Percentiles rank a stretch among this genome's conserved stretches.
Evolutionary conservation across 2,888 invertebrate genomes (phyloP).

Genomic region (Polyploca ridens): DNA sequence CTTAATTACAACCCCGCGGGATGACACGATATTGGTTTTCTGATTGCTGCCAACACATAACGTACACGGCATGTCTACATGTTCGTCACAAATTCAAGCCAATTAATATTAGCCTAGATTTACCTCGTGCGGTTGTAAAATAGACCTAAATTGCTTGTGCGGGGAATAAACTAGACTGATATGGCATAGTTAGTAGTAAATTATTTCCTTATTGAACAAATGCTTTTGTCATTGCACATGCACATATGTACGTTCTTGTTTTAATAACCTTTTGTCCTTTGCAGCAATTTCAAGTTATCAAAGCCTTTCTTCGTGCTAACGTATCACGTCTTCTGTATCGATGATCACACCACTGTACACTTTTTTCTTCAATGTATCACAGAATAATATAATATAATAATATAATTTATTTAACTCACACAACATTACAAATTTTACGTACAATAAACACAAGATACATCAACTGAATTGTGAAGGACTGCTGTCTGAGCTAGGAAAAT

Average conservation of each 20-base stretch:
- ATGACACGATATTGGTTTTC: constrained; percentile 44
- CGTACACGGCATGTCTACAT: constrained; percentile 1
- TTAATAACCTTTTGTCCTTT: not conserved
- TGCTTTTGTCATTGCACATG: not conserved
- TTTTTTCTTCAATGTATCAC: too few relatives aligned
- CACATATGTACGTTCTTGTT: too few relatives aligned
- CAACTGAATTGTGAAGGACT: too few relatives aligned
- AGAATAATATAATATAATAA: too few relatives aligned
- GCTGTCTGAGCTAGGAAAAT: too few relatives aligned
- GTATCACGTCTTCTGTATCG: too few relatives aligned
- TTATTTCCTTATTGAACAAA: not conserved
- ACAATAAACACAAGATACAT: too few relatives aligned
- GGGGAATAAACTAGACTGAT: not conserved
- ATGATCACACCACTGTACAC: not conserved
- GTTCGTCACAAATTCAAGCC: constrained; percentile 1
- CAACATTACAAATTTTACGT: too few relatives aligned
- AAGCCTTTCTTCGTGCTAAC: too few relatives aligned
- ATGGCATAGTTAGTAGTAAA: not conserved
- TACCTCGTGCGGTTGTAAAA: constrained; percentile 5
- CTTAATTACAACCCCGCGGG: constrained; percentile 37
- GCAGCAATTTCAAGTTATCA: not conserved
- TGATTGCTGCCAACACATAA: constrained; percentile 29
- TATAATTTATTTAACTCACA: too few relatives aligned
- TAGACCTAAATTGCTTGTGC: constrained; percentile 1
- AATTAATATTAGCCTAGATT: constrained; percentile 12